Evolutionary conservation across 2,797 vertebrate genomes (phyloP).

Genomic region (Gallinago stenura): DNA sequence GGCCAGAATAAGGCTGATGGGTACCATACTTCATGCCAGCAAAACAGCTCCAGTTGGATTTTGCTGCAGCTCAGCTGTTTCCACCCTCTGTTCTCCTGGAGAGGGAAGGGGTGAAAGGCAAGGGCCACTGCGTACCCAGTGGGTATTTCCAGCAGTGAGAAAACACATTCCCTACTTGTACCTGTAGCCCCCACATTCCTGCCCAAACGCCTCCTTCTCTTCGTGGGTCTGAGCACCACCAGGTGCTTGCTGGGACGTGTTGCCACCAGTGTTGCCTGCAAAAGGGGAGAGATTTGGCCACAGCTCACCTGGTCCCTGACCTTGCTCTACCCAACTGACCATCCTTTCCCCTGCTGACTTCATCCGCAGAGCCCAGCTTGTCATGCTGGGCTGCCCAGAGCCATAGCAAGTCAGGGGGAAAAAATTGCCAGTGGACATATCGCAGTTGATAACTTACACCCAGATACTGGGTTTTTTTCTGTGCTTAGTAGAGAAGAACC

Average conservation of each 20-base stretch:
- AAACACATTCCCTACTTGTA: neutral
- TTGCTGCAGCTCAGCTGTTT: neutral
- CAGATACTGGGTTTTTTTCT: neutral
- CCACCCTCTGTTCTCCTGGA: neutral
- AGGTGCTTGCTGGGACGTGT: rapidly evolving
- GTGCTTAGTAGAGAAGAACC: neutral
- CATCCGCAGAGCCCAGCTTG: neutral
- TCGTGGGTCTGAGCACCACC: rapidly evolving
- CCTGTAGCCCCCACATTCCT: neutral
- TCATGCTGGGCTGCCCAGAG: neutral
- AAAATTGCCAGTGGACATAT: rapidly evolving
- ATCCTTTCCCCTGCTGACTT: neutral
- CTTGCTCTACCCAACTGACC: neutral
- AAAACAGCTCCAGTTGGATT: neutral
- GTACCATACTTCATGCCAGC: neutral
- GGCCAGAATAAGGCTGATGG: neutral
- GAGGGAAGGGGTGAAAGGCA: neutral
- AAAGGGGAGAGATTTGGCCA: neutral
- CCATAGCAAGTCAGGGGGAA: rapidly evolving
- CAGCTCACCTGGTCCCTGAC: neutral
- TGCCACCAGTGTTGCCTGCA: neutral
- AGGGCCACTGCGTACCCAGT: rapidly evolving
- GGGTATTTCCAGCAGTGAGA: neutral
- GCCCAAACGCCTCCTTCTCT: neutral
- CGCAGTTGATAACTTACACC: neutral